phyloP scores from a whole-genome alignment of 2,888 invertebrate species.

The Sinohyriopsis cumingii region DNA sequence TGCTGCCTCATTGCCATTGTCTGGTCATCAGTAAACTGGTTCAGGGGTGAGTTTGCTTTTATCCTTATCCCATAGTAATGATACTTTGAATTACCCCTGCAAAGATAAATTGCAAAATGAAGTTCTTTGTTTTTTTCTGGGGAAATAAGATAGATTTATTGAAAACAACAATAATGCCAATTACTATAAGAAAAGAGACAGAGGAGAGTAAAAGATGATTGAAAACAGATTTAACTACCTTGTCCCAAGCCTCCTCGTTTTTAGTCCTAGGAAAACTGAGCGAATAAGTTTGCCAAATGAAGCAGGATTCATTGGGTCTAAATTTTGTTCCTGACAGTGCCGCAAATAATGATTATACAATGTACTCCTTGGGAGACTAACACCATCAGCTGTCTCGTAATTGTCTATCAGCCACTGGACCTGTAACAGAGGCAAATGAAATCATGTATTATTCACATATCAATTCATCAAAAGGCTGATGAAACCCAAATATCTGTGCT shows the following conservation, averaged over 20 bases:
- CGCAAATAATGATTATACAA: conserved; percentile 97
- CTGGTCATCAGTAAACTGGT: conserved; percentile 72
- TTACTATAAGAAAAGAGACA: neutral
- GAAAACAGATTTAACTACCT: conserved; percentile 74
- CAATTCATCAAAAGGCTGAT: too few species aligned
- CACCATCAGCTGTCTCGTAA: conserved; percentile 97
- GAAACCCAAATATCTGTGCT: too few species aligned
- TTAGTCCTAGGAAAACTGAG: conserved; percentile 95
- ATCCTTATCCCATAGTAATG: conserved; percentile 99
- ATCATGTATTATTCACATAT: too few species aligned
- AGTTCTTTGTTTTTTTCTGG: neutral
- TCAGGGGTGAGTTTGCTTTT: conserved; percentile 86
- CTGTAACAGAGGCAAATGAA: conserved; percentile 42
- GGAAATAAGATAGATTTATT: neutral
- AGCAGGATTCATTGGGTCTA: conserved; percentile 99
- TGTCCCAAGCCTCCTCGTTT: conserved; percentile 95
- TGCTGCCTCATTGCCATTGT: conserved; percentile 72
- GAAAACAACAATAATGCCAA: neutral
- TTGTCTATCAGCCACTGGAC: conserved; percentile 92
- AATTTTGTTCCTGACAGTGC: conserved; percentile 88
- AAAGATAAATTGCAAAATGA: conserved; percentile 43
- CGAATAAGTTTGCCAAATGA: conserved; percentile 99
- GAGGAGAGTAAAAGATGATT: neutral
- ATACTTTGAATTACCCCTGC: conserved; percentile 96
- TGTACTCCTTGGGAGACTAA: conserved; percentile 93